Conservation (phyloP, 2,113 vertebrate species). For the Elephas maximus region DNA sequence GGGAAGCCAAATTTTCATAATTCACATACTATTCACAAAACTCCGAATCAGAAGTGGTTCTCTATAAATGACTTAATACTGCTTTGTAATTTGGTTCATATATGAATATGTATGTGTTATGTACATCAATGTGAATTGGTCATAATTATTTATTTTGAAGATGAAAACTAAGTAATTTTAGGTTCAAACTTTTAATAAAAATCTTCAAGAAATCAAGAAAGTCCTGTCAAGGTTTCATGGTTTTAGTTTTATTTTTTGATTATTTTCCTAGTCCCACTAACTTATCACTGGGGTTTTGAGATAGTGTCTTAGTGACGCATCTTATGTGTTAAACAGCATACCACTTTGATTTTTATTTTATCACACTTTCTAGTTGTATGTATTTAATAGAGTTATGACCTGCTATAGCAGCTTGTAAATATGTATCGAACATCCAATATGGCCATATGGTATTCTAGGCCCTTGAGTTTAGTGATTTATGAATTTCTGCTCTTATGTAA, state of each 20-base stretch:
- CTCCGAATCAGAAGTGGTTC: neutral
- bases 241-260: neutral
- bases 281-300: neutral
- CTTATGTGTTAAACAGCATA: neutral
- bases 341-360: slow-evolving; percentile 32
- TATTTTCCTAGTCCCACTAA: neutral
- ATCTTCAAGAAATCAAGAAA: neutral
- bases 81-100: neutral
- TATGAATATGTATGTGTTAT: neutral
- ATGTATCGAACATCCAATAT: neutral
- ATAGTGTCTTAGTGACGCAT: neutral
- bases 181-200: neutral
- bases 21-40: neutral
- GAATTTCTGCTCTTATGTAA: neutral
- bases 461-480: neutral
- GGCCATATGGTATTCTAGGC: neutral
- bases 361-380: neutral
- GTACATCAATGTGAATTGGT: neutral
- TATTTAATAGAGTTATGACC: neutral
- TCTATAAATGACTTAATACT: neutral
- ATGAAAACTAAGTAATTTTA: neutral
- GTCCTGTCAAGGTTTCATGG: neutral
- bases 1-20: neutral
- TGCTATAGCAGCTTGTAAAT: neutral
- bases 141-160: neutral